Conservation (phyloP, 2,888 invertebrate genomes). For the Scaptodrosophila latifasciaeformis region DNA sequence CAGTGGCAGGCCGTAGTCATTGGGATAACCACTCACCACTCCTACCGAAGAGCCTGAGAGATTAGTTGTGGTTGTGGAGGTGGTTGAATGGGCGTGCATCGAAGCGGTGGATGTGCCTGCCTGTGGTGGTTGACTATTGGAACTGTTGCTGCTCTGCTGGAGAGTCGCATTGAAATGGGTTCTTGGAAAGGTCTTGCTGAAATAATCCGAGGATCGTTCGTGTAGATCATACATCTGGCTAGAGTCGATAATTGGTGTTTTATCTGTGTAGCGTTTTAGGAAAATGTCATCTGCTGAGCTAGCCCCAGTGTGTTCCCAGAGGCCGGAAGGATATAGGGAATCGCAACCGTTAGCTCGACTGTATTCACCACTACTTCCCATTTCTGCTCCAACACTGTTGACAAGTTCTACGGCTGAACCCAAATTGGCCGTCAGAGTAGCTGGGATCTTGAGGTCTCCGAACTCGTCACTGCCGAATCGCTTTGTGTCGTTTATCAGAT, state of each 20-base stretch:
- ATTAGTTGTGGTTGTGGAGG: constrained; percentile 73
- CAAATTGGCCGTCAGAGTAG: constrained; percentile 75
- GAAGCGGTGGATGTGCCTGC: constrained; percentile 5
- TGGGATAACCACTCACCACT: constrained; percentile 79
- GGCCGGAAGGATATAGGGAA: constrained; percentile 85
- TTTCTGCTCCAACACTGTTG: constrained; percentile 8
- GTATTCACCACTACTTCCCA: constrained; percentile 82
- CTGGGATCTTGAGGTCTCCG: constrained; percentile 69
- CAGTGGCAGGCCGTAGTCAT: constrained; percentile 87
- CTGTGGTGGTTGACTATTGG: neutral
- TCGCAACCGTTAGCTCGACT: constrained; percentile 83
- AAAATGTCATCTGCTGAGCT: constrained; percentile 74
- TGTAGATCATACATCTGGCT: constrained; percentile 72
- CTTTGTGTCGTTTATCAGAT: constrained; percentile 88
- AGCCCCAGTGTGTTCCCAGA: constrained; percentile 80
- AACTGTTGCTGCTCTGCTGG: constrained; percentile 23
- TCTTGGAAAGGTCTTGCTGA: constrained; percentile 80
- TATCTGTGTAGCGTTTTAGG: constrained; percentile 82
- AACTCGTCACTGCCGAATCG: constrained; percentile 79
- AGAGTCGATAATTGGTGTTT: constrained; percentile 84
- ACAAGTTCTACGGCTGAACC: constrained; percentile 76
- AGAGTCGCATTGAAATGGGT: constrained; percentile 70
- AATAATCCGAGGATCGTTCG: constrained; percentile 76
- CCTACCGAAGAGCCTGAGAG: constrained; percentile 57
- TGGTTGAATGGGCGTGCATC: constrained; percentile 56